These are phyloP conservation scores for Stichodactyla mertensii DNA, from an alignment of 64 coral and sea anemone genomes.

Conservation along the genomic window DNA sequence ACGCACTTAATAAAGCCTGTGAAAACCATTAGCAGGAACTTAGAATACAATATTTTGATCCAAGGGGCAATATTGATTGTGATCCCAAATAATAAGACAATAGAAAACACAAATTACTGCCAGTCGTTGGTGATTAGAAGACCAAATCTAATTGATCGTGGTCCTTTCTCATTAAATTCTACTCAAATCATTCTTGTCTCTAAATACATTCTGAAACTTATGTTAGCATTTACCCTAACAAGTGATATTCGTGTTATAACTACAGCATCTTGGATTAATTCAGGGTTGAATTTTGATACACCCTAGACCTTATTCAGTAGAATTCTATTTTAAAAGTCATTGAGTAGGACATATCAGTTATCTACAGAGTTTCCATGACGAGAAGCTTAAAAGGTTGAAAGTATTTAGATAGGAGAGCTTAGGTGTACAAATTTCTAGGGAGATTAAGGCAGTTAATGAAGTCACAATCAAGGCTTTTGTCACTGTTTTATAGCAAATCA, in stretches of 20 bases:
- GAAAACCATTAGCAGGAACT: background rate
- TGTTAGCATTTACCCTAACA: background rate
- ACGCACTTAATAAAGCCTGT: background rate
- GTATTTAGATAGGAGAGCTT: background rate
- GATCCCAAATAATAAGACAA: conserved; percentile 7
- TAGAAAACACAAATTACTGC: background rate
- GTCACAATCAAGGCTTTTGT: background rate
- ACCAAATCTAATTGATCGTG: background rate
- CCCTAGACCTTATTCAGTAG: background rate
- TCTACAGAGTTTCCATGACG: background rate
- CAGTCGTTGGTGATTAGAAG: background rate
- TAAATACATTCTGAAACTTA: background rate
- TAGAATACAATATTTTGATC: background rate
- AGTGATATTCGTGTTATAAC: background rate
- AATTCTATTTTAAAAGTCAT: background rate
- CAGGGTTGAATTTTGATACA: background rate
- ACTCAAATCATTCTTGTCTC: background rate
- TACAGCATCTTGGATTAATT: background rate
- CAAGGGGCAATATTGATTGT: background rate
- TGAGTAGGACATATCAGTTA: background rate
- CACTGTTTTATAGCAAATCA: background rate
- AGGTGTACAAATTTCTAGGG: background rate
- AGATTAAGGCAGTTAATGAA: background rate
- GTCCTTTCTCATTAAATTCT: background rate
- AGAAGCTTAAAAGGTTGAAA: background rate